Base-by-base conservation (phyloP, 2,888 invertebrate genomes). In the Fissipunctia ypsillon region DNA sequence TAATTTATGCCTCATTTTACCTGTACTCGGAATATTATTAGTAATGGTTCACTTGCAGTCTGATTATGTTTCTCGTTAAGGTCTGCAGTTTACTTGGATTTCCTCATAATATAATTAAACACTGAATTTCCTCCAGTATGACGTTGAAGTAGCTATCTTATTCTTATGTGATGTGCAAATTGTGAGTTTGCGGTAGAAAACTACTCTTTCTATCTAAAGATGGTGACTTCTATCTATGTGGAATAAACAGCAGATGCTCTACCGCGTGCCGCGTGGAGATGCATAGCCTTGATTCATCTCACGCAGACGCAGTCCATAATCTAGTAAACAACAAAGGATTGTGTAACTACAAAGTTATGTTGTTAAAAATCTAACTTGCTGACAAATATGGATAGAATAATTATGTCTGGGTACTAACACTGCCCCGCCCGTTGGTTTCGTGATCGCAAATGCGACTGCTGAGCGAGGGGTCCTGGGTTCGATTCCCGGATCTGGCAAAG, bases 21-120 rank as follows among this genome's bases (percentile, higher is more conserved):
- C 31, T 66, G 45, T 79, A 80, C 64, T 70, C 10, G 59, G 74
- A 71, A 78, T 25, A 56, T 25, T 56, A 19, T 78, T 81, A 69
- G 43, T 81, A 68, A 81, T 66, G 35, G 50, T 75, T 77, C 70
- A 70, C 65, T 43, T 63, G 77, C 7, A 77, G 31, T 25, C 25
- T n/a, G 31, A 69, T 41, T 72, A 25, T 43, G 50, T 69, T 71
- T 69, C 72, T 59, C 48, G 31, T 60, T 67, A 69, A 63, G 71
- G 65, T 60, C 31, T 48, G 38, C 52, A 25, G 19, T n/a, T 64
- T 28, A 76, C 59, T 5, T 65, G 65, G 41, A 31, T 65, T 76
- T 67, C 48, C 69, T 57, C 28, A 43, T n/a, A 25, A 43, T n/a
- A 25, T 50, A n/a, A 16, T 59, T 35, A 59, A 56, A 54, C 45